A percentile compares a stretch with the other conserved stretches of the same genome.
Evolutionary conservation across 2,113 vertebrate species (phyloP).

Genomic region (Turnix velox): DNA sequence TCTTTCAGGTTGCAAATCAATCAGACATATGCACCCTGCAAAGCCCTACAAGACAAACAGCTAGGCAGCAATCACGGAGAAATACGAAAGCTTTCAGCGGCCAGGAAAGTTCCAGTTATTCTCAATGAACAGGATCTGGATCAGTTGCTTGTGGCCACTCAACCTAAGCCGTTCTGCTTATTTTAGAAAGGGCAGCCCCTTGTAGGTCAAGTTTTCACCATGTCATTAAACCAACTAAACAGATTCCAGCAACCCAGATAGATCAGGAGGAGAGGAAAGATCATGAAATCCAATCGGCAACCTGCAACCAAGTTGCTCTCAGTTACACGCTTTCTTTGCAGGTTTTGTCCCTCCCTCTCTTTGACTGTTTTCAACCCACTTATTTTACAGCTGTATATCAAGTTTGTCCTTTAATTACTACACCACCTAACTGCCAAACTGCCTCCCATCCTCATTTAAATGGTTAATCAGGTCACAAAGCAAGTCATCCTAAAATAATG

Average conservation of each 20-base stretch:
- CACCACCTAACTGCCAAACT: not conserved
- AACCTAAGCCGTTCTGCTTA: not conserved
- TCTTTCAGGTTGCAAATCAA: not conserved
- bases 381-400: not conserved
- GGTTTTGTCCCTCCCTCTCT: not conserved
- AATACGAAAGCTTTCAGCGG: rapidly evolving
- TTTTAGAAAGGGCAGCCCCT: slow-evolving; percentile 27
- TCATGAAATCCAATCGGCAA: not conserved
- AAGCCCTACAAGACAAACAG: not conserved
- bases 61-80: not conserved
- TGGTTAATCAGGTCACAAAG: not conserved
- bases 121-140: not conserved
- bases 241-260: not conserved
- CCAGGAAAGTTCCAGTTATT: not conserved
- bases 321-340: not conserved
- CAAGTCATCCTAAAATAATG: not conserved
- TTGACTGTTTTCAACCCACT: not conserved
- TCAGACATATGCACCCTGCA: rapidly evolving
- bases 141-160: not conserved
- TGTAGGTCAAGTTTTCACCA: not conserved
- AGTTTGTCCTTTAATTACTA: not conserved
- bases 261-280: not conserved
- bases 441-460: not conserved
- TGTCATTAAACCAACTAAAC: not conserved
- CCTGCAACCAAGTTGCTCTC: not conserved